A percentile compares a stretch with the other conserved stretches of the same genome.
These are phyloP conservation scores for Diuraphis noxia DNA, from an alignment of 1,140 invertebrate genomes.

Conservation along the genomic window DNA sequence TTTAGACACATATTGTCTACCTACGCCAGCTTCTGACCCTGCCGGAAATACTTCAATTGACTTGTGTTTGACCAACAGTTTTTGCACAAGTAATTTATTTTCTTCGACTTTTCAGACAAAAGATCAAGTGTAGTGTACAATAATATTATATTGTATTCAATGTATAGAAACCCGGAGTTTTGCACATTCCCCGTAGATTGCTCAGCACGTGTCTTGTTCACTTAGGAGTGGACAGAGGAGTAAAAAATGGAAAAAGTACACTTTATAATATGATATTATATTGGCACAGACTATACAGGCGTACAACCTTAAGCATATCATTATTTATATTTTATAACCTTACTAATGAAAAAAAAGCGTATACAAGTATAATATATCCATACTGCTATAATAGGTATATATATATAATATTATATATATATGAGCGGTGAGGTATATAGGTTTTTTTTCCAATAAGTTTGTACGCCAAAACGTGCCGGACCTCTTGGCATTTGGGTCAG, in stretches of 20 bases:
- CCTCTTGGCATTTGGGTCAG: neutral
- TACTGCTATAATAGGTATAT: neutral
- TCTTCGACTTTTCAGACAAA: neutral
- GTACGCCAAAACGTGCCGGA: neutral
- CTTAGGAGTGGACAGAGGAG: neutral
- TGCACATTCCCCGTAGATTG: neutral
- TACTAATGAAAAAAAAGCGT: too few relatives aligned
- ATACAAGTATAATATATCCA: neutral
- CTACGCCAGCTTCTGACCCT: neutral
- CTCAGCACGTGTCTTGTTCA: neutral
- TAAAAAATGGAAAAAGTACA: neutral
- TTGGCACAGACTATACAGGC: too few relatives aligned
- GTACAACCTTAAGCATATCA: too few relatives aligned
- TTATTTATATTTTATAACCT: neutral
- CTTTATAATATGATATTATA: neutral
- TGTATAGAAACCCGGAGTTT: neutral
- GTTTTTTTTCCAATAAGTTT: neutral
- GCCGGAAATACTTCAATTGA: neutral
- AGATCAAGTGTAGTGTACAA: neutral
- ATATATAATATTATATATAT: neutral
- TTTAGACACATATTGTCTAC: neutral
- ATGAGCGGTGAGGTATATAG: neutral
- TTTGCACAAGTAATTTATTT: neutral
- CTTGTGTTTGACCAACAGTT: neutral
- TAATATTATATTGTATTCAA: neutral